Evolutionary conservation across 2,888 invertebrate species (phyloP), one percentile per base, ranked within the genome.

Genomic region (Dryococelus australis): DNA sequence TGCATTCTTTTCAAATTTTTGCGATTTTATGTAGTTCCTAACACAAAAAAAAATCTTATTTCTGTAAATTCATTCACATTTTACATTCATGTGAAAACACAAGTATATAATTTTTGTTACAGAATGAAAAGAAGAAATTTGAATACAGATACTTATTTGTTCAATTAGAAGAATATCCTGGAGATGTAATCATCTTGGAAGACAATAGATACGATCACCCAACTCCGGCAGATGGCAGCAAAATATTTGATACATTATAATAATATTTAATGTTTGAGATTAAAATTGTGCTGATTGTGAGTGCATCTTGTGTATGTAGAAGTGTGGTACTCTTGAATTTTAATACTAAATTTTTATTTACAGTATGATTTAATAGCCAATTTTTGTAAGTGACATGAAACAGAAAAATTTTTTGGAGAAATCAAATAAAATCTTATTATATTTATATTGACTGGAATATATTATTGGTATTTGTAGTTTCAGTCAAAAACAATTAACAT

Each of bases 81-180:
- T 51, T 20, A 8, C 16, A 16, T 80, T 8, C 51, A 51, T 5
- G 47, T 47, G 10, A 47, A 47, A 47, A 47, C 16, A 16, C 10
- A 47, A 13, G 8, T 47, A 16, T 47, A 9, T 53, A 16, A 13
- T 90, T 89, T 90, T 90, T 88, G 91, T 95, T 93, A n/a, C 93
- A 98, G 98, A 95, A 96, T 93, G 94, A 95, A 78, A 93, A 94
- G 90, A 96, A 97, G 0, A 94, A 96, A 89, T 97, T 96, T 91
- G 95, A 96, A 90, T 98, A 97, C 91, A 94, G 97, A 89, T 98
- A 98, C 91, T 92, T 98, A 86, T 95, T 97, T 91, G 96, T 98
- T 5, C 96, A 97, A 92, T 93, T 98, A 53, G 96, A 98, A 91
- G 96, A 97, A 91, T 95, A 96, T 91, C 95, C 96, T 24, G 94